These are phyloP conservation scores for Acrocephalus arundinaceus DNA, from an alignment of 2,113 vertebrate genomes.

Conservation along the genomic window DNA sequence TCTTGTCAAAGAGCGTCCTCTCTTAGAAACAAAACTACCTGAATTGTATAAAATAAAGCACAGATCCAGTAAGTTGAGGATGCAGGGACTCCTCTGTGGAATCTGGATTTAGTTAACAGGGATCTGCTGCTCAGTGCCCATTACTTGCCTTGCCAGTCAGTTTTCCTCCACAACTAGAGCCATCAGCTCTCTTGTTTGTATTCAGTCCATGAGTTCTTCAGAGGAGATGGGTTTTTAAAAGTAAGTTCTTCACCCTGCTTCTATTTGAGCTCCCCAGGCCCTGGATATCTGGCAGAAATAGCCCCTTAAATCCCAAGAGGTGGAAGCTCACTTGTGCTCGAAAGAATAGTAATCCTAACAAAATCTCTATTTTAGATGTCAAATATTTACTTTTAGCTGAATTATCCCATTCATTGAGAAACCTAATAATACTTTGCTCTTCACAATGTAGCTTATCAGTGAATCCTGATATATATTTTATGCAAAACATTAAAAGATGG, in stretches of 20 bases:
- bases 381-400: conserved; percentile 33
- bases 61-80: background rate
- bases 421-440: background rate
- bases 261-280: background rate
- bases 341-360: conserved; percentile 4
- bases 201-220: background rate
- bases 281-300: conserved; percentile 6
- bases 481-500: background rate
- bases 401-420: background rate
- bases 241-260: background rate
- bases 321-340: background rate
- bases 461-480: background rate
- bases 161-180: background rate
- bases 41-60: background rate
- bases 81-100: background rate
- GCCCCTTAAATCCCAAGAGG: background rate
- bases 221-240: background rate
- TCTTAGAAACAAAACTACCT: background rate
- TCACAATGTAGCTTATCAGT: background rate
- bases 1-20: background rate
- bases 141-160: background rate
- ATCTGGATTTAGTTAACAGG: background rate
- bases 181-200: background rate
- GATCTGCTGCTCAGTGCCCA: background rate
- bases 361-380: background rate